Evolutionary conservation across 23 tunicate species (phyloP).

Genomic region (Aplidium turbinatum): DNA sequence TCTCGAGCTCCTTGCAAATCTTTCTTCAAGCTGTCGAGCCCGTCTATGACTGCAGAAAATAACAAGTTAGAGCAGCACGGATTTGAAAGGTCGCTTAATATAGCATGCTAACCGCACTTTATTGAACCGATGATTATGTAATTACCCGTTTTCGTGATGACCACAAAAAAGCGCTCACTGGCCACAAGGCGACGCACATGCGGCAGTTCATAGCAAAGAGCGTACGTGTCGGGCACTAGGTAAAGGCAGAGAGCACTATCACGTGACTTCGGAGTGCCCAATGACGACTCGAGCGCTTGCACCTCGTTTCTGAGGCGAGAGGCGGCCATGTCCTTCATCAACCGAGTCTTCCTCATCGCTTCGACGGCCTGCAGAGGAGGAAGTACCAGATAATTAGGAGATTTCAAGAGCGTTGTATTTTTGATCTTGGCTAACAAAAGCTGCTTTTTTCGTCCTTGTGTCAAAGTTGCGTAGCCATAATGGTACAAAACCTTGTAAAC

Average conservation of each 20-base stretch:
- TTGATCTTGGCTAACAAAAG: too few relatives aligned
- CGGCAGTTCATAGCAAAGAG: conserved; percentile 64
- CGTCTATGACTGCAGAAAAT: conserved; percentile 65
- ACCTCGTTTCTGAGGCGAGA: conserved; percentile 78
- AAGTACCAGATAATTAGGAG: too few relatives aligned
- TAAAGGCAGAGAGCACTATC: conserved; percentile 74
- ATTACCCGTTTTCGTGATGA: conserved; percentile 81
- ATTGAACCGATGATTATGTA: background rate
- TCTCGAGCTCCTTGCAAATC: conserved; percentile 81
- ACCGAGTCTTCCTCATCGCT: conserved; percentile 69
- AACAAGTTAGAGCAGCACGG: too few relatives aligned
- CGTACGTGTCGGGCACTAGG: conserved; percentile 61
- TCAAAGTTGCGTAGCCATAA: too few relatives aligned
- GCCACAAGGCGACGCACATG: conserved; percentile 59
- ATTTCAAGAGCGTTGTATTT: too few relatives aligned
- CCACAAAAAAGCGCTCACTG: conserved; percentile 62
- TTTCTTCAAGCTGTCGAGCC: conserved; percentile 72
- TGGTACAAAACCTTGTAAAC: too few relatives aligned
- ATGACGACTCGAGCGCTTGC: conserved; percentile 60
- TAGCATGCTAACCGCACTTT: too few relatives aligned
- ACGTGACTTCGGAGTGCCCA: conserved; percentile 60
- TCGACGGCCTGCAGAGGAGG: conserved; percentile 76
- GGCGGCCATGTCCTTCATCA: conserved; percentile 93
- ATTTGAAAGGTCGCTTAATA: too few relatives aligned
- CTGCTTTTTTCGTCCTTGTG: too few relatives aligned